These are phyloP conservation scores for Nowickia ferox DNA, from an alignment of 2,888 invertebrate genomes.

Conservation along the genomic window DNA sequence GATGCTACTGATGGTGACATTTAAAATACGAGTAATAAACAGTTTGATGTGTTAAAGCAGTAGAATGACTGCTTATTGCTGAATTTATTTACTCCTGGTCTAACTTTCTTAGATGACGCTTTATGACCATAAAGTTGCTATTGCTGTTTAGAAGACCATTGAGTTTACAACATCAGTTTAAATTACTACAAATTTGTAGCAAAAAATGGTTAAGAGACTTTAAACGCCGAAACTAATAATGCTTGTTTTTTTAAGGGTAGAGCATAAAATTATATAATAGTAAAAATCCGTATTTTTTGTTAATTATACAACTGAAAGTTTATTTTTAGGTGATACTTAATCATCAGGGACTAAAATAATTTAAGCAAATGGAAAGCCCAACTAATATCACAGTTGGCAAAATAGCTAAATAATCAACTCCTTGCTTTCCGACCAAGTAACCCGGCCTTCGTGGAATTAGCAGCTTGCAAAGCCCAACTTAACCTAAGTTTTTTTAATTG, in stretches of 20 bases:
- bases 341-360: too few species aligned
- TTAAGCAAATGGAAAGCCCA: too few species aligned
- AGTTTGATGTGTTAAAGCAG: conserved; percentile 37
- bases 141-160: conserved; percentile 26
- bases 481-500: too few species aligned
- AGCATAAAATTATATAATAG: not conserved
- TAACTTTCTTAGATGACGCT: conserved; percentile 29
- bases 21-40: conserved; percentile 46
- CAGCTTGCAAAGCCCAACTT: too few species aligned
- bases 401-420: too few species aligned
- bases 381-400: too few species aligned
- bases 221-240: not conserved
- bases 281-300: not conserved
- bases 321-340: too few species aligned
- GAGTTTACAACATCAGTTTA: conserved; percentile 40
- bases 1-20: conserved; percentile 19
- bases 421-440: too few species aligned
- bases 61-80: not conserved
- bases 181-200: conserved; percentile 23
- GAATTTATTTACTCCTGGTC: not conserved
- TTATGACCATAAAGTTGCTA: conserved; percentile 52
- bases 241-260: not conserved
- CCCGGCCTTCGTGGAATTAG: too few species aligned
- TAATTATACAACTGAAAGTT: too few species aligned
- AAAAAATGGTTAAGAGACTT: not conserved